phyloP scores from a whole-genome alignment of 2,797 vertebrate species.

The Anniella stebbinsi region DNA sequence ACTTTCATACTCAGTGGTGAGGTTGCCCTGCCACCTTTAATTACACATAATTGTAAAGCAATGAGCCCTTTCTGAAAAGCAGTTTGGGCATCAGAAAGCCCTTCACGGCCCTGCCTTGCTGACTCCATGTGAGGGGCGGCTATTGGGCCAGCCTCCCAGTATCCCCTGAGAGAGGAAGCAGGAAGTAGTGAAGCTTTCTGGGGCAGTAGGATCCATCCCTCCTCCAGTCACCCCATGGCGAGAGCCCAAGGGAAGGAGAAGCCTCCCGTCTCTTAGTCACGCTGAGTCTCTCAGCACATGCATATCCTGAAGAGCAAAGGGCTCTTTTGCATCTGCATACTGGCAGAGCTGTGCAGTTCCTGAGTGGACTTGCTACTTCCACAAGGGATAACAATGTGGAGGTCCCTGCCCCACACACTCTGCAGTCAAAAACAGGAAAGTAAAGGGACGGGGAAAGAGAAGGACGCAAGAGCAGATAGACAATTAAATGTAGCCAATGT shows the following conservation, averaged over 20 bases:
- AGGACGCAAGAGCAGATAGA: background rate
- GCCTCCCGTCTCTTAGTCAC: background rate
- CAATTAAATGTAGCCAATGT: background rate
- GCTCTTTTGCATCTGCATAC: background rate
- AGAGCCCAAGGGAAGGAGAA: background rate
- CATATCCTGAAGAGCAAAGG: background rate
- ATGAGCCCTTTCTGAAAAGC: background rate
- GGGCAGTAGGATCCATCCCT: no score
- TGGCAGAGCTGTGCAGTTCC: background rate
- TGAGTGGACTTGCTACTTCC: background rate
- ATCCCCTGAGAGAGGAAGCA: background rate
- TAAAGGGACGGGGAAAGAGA: background rate
- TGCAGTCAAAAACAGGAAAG: background rate
- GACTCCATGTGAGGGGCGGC: background rate
- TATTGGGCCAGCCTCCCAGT: background rate
- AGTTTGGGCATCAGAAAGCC: background rate
- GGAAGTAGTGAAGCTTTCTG: background rate
- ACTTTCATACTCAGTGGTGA: no score
- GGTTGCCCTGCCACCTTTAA: conserved; percentile 29
- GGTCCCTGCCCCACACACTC: no score
- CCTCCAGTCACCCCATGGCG: background rate
- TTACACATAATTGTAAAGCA: conserved; percentile 14
- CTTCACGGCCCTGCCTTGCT: no score
- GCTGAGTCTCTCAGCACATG: background rate
- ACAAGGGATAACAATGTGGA: no score